phyloP scores from a whole-genome alignment of 2,113 vertebrate species.

The Galbula dea region DNA sequence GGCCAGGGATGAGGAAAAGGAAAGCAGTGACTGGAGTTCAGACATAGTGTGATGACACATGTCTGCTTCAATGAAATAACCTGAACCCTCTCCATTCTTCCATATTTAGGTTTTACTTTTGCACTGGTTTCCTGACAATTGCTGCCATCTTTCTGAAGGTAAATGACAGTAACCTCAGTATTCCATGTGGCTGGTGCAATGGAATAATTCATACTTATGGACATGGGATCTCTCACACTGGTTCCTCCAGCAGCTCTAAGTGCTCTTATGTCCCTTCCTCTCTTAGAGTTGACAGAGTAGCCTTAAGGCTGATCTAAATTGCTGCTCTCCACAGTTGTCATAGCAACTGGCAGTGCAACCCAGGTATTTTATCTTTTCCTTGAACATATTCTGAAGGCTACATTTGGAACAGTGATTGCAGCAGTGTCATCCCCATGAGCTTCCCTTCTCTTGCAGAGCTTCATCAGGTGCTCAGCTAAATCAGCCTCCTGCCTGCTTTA shows the following conservation, averaged over 20 bases:
- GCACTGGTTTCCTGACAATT: background rate
- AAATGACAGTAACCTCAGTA: background rate
- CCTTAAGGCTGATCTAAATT: slow-evolving; percentile 41
- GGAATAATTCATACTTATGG: background rate
- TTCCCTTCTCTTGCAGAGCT: background rate
- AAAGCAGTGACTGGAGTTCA: background rate
- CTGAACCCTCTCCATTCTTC: background rate
- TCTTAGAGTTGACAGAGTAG: background rate
- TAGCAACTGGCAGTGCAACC: slow-evolving; percentile 21
- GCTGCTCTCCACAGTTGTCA: slow-evolving; percentile 17
- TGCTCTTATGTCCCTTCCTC: background rate
- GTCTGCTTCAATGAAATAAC: background rate
- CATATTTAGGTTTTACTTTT: background rate
- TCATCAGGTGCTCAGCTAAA: background rate
- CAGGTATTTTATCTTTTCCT: slow-evolving; percentile 40
- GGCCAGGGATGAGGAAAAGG: background rate
- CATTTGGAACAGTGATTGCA: background rate
- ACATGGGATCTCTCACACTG: background rate
- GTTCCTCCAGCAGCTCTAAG: background rate
- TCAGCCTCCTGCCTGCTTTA: background rate
- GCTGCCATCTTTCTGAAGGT: background rate
- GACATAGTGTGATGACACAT: background rate
- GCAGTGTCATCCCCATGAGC: background rate
- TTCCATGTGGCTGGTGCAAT: background rate
- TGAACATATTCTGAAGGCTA: background rate